Evolutionary conservation across 2,888 invertebrate genomes (phyloP), one percentile per base, ranked within the genome.

Genomic region (Abscondita cerata): DNA sequence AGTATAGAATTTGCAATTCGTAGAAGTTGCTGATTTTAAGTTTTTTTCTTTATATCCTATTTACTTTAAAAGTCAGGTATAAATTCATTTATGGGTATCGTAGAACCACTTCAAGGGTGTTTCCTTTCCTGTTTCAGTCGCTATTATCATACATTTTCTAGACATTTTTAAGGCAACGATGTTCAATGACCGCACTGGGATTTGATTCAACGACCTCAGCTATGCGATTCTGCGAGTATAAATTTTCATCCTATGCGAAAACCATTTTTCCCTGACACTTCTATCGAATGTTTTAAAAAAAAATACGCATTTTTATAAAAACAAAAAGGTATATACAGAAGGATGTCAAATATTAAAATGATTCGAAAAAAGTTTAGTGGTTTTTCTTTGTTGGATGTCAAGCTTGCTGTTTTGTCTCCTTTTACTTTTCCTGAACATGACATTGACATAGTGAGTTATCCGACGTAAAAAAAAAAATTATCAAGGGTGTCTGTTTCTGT

Each of bases 381-480:
- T 46, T 51, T 57, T 59, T 34, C 52, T 63, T 59, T 63, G 63
- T 59, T 59, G 52, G 25, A 54, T 55, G 54, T 59, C 51, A 46
- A 25, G 50, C 59, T 58, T 59, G 54, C 51, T 59, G 31, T 63
- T 63, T 63, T 54, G 59, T 59, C 63, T 63, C 47, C 55, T 58
- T 50, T 58, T 18, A 48, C 54, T 46, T 63, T 63, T 47, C 52
- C 63, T 63, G 63, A 31, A n/a, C 47, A 56, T 56, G 63, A 63
- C 63, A 52, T 55, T 63, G 63, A 63, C 63, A 63, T 63, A 63
- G 63, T 59, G 63, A 63, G 52, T 63, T 55, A 59, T 63, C 63
- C 59, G 54, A 54, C 55, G 63, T 55, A 54, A 59, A 46, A 63
- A 63, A 59, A 63, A 63, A 63, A 63, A 63, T 63, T 63, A 59